Base-by-base conservation (phyloP, 1,140 invertebrate genomes). In the Gryllus bimaculatus region DNA sequence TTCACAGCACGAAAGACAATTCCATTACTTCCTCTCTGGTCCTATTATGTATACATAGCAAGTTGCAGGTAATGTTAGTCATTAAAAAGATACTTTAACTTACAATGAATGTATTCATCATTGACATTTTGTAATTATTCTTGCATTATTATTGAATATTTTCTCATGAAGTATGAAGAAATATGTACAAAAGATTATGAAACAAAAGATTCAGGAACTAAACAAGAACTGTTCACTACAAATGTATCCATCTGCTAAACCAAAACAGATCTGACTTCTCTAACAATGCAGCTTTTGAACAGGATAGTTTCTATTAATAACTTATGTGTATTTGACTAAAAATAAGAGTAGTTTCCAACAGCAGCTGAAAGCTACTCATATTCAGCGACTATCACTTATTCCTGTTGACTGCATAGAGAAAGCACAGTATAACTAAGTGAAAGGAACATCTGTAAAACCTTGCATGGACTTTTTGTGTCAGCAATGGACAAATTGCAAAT, bases 201-300 rank as follows among this genome's bases (percentile, higher is more conserved):
- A 66, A 66, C 54, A 66, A 66, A 66, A 66, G 54, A 66, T 66
- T 66, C 54, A 66, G 54, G 54, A 66, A 66, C 54, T 66, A 66
- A 66, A 18, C 54, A 66, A 66, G 54, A 66, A 13, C 10, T 66
- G 54, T 66, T 66, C 54, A 66, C 54, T 66, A 66, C 54, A 66
- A 66, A 66, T 13, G 18, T 13, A 66, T 66, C 54, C 54, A 13
- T 18, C 54, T 66, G 54, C 54, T 18, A 66, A 66, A 66, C 54
- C 54, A 66, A 66, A 18, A 66, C 54, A 66, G 54, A 66, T 66
- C 54, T 66, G 54, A 66, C 54, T 13, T 13, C 54, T 66, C 18
- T 18, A 18, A 66, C 54, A 66, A 66, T 13, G 54, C 10, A 66
- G 54, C 54, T 13, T 66, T 66, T 10, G 54, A 66, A 66, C 54